phyloP scores from a whole-genome alignment of 1,140 invertebrate species.

The Druon quercuslanigerum region DNA sequence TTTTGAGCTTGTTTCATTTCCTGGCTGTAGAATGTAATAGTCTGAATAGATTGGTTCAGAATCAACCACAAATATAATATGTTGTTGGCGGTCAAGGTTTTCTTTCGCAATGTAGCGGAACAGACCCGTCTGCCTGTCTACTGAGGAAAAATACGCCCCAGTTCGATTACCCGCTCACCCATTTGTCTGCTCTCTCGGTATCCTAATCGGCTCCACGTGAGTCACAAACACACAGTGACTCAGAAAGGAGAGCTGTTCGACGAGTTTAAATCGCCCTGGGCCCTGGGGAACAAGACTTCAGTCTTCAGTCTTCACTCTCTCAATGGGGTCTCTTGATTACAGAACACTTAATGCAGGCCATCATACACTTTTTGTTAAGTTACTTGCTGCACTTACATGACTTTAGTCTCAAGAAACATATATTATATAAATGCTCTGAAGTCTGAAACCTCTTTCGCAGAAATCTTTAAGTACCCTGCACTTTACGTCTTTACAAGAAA shows the following conservation, averaged over 20 bases:
- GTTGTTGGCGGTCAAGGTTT: constrained; percentile 16
- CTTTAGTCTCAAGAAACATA: neutral
- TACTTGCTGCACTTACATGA: constrained; percentile 4
- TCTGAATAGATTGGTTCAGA: no score
- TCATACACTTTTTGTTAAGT: constrained; percentile 15
- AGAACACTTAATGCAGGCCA: constrained; percentile 28
- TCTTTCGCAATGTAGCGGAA: neutral
- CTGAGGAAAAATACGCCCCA: constrained; percentile 23
- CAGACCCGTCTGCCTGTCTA: neutral
- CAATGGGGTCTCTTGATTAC: constrained; percentile 30
- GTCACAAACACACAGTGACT: constrained; percentile 8
- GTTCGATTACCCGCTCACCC: constrained; percentile 26
- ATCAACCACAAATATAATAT: no score
- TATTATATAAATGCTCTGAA: constrained; percentile 13
- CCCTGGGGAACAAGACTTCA: constrained; percentile 20
- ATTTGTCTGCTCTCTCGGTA: constrained; percentile 22
- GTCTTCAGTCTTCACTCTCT: neutral
- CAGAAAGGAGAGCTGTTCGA: constrained; percentile 25
- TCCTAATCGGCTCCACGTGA: constrained; percentile 20
- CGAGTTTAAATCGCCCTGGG: constrained; percentile 23
- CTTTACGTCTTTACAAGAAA: constrained; percentile 24
- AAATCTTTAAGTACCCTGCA: constrained; percentile 8
- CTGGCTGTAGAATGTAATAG: no score
- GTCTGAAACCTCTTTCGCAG: constrained; percentile 11
- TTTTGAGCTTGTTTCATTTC: no score